Conservation (phyloP, 2,113 vertebrate species). For the Alethe castanea region DNA sequence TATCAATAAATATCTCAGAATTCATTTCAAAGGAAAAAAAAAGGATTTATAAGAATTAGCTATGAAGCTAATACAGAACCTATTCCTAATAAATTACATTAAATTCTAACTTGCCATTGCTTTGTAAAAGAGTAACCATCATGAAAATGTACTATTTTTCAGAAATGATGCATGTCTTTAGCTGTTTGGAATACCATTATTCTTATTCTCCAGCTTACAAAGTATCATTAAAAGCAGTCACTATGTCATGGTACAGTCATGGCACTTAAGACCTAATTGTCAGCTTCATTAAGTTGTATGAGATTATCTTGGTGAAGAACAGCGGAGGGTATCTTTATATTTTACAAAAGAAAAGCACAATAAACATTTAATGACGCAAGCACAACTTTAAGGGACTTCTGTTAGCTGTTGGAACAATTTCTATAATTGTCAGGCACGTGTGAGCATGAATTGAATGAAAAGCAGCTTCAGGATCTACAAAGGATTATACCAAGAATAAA, state of each 20-base stretch:
- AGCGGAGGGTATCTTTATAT: not conserved
- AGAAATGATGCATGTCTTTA: not conserved
- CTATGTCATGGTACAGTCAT: accelerated
- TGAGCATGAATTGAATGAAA: not conserved
- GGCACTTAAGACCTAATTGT: not conserved
- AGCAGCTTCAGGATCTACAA: not conserved
- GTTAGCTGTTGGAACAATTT: not conserved
- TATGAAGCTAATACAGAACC: not conserved
- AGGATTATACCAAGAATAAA: not conserved
- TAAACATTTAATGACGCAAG: not conserved
- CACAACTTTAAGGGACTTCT: not conserved
- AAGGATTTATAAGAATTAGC: not conserved
- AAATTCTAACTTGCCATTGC: not conserved
- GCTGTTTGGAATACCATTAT: not conserved
- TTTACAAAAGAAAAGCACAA: not conserved
- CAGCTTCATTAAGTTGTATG: not conserved
- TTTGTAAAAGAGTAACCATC: not conserved
- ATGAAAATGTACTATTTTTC: not conserved
- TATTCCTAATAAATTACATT: not conserved
- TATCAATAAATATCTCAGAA: not conserved
- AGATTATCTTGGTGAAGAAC: not conserved
- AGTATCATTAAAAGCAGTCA: not conserved
- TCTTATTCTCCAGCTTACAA: not conserved
- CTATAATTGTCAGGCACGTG: not conserved
- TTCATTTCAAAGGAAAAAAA: not conserved